A percentile compares a stretch with the other conserved stretches of the same genome.
Conservation (phyloP, 2,888 invertebrate genomes). For the Mamestra brassicae region DNA sequence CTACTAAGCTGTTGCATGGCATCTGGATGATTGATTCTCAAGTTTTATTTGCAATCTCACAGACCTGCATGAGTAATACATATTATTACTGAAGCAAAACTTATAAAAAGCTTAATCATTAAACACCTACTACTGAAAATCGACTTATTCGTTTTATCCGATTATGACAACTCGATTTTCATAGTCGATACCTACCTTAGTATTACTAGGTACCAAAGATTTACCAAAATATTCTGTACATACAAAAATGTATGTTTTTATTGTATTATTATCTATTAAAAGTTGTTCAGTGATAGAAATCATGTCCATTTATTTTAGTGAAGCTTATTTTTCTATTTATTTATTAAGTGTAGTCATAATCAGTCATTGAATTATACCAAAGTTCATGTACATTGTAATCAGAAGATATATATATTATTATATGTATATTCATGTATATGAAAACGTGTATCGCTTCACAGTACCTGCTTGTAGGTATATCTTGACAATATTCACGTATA, state of each 20-base stretch:
- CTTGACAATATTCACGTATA: slow-evolving; percentile 80
- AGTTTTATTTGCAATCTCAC: slow-evolving; percentile 62
- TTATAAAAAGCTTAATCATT: neutral
- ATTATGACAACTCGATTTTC: slow-evolving; percentile 30
- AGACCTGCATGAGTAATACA: slow-evolving; percentile 40
- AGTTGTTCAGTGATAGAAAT: slow-evolving; percentile 45
- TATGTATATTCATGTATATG: slow-evolving; percentile 54
- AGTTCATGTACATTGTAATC: slow-evolving; percentile 56
- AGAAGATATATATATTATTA: slow-evolving; percentile 40
- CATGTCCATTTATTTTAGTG: slow-evolving; percentile 62
- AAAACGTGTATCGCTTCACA: slow-evolving; percentile 77
- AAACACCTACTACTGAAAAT: slow-evolving; percentile 4
- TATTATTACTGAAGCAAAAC: slow-evolving; percentile 25
- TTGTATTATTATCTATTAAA: slow-evolving; percentile 28
- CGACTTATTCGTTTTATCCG: slow-evolving; percentile 19
- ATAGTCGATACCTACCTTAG: slow-evolving; percentile 28
- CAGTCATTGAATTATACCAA: slow-evolving; percentile 51
- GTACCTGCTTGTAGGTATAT: slow-evolving; percentile 86
- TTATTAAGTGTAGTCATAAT: slow-evolving; percentile 59
- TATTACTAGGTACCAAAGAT: slow-evolving; percentile 43
- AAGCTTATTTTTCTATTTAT: slow-evolving; percentile 68
- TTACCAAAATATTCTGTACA: slow-evolving; percentile 41
- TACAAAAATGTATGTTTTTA: slow-evolving; percentile 41
- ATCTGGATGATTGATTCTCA: slow-evolving; percentile 44
- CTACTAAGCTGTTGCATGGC: slow-evolving; percentile 86